Conservation (phyloP, 2,113 vertebrate species). For the Colossoma macropomum region DNA sequence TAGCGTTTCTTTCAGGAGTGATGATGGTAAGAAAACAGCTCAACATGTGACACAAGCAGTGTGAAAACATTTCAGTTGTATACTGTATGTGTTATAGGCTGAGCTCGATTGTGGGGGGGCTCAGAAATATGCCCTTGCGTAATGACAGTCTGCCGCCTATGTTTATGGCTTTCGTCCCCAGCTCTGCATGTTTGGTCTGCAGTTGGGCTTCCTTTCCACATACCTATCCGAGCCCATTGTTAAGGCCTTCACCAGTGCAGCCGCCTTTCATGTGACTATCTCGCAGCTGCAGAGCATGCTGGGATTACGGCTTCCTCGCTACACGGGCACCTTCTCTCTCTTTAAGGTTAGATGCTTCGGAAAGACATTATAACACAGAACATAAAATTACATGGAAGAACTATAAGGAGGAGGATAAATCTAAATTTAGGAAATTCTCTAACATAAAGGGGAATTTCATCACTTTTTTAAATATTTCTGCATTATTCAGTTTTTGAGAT, state of each 20-base stretch:
- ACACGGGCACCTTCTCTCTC: conserved; percentile 85
- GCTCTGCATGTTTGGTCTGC: conserved; percentile 88
- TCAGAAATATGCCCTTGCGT: neutral
- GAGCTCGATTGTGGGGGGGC: neutral
- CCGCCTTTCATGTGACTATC: conserved; percentile 88
- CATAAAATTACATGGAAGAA: neutral
- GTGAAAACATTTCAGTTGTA: neutral
- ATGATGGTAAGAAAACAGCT: conserved; percentile 79
- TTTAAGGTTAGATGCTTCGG: conserved; percentile 79
- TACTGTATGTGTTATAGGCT: neutral
- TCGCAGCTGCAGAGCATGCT: conserved; percentile 91
- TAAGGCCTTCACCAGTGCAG: conserved; percentile 90
- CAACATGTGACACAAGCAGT: neutral
- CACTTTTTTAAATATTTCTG: too few species aligned
- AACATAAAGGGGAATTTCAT: too few species aligned
- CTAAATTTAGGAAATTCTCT: neutral
- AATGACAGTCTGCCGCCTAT: neutral
- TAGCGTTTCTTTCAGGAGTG: conserved; percentile 86
- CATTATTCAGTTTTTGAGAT: too few species aligned
- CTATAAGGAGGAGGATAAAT: neutral
- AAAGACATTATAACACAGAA: neutral
- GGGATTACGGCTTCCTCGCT: conserved; percentile 85
- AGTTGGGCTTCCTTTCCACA: conserved; percentile 89
- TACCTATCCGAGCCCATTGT: conserved; percentile 91
- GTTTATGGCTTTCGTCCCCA: conserved; percentile 55